Conservation (phyloP, 2,797 vertebrate species). For the Craterocephalus amniculus region DNA sequence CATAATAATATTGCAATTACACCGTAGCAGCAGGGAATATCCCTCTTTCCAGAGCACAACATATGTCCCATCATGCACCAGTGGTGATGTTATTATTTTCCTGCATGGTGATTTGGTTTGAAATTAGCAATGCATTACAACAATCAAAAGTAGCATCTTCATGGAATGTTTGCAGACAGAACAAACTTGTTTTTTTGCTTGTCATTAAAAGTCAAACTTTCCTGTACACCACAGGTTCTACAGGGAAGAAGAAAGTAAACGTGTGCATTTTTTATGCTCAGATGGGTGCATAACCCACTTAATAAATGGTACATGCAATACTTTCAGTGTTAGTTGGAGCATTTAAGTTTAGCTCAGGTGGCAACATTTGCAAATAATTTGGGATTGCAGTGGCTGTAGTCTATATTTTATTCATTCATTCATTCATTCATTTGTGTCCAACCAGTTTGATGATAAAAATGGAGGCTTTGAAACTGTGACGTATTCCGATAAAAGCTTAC, state of each 20-base stretch:
- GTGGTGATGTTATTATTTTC: slow-evolving; percentile 50
- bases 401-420: too few species aligned
- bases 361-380: background rate
- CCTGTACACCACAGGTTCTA: slow-evolving; percentile 19
- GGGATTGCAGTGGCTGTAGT: background rate
- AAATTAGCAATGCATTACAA: slow-evolving; percentile 32
- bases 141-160: slow-evolving; percentile 41
- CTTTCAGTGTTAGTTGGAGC: background rate
- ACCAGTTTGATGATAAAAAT: too few species aligned
- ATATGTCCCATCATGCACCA: slow-evolving; percentile 39
- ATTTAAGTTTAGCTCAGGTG: background rate
- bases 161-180: slow-evolving; percentile 1
- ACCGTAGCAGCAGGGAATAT: slow-evolving; percentile 29
- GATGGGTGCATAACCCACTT: background rate
- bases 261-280: slow-evolving; percentile 17
- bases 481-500: too few species aligned
- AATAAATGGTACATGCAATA: background rate
- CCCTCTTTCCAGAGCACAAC: slow-evolving; percentile 28
- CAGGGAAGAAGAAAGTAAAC: slow-evolving; percentile 1
- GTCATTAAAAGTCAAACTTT: slow-evolving; percentile 7
- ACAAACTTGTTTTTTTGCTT: slow-evolving; percentile 14
- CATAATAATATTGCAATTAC: slow-evolving; percentile 51
- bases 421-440: too few species aligned
- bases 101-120: slow-evolving; percentile 46
- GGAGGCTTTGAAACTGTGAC: too few species aligned